These are phyloP conservation scores for Eleutherodactylus coqui DNA, from an alignment of 2,797 vertebrate genomes.

Conservation along the genomic window DNA sequence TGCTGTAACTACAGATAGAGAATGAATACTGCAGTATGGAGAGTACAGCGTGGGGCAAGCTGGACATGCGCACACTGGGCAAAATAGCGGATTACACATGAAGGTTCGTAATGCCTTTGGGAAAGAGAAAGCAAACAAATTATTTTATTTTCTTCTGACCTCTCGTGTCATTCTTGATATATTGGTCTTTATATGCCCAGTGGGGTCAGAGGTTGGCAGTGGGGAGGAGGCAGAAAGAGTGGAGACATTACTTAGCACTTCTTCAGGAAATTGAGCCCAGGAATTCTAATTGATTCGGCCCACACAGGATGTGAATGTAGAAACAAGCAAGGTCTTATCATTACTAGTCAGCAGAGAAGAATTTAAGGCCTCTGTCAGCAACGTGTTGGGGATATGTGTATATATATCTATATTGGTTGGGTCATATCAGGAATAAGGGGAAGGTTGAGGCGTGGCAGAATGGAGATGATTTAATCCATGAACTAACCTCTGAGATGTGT, in stretches of 20 bases:
- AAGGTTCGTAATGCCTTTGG: neutral
- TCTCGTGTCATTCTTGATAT: conserved; percentile 22
- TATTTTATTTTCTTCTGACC: conserved; percentile 10
- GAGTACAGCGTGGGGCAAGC: neutral
- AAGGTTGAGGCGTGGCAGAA: conserved; percentile 25
- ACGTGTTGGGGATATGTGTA: conserved; percentile 44
- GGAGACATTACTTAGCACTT: conserved; percentile 49
- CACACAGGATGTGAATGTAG: conserved; percentile 54
- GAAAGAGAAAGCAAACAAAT: conserved; percentile 27
- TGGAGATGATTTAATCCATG: conserved; percentile 2
- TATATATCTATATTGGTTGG: conserved; percentile 22
- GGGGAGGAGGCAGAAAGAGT: conserved; percentile 39
- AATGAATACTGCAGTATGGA: neutral
- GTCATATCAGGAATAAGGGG: conserved; percentile 29
- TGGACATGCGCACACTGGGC: neutral
- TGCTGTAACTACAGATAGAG: neutral
- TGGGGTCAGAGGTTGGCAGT: conserved; percentile 40
- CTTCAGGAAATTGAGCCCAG: conserved; percentile 43
- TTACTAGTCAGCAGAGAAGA: conserved; percentile 43
- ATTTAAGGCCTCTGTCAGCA: conserved; percentile 40
- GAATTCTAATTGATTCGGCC: conserved; percentile 55
- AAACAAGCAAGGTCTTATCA: conserved; percentile 44
- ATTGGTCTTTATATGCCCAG: conserved; percentile 16
- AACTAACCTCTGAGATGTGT: conserved; percentile 21
- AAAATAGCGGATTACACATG: neutral